These are phyloP conservation scores for Xenopus tropicalis DNA, from an alignment of 2,113 vertebrate genomes.

Conservation along the genomic window UCB_Xtro_10.0 CM004443.2:177455001-177455500, in stretches of 20 bases:
- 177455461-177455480: no score
- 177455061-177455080: constrained; percentile 11
- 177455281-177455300: constrained; percentile 7
- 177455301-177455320: background rate
- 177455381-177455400: background rate
- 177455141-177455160: constrained; percentile 38
- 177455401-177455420: no score
- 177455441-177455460: no score
- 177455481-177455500: no score
- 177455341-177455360: constrained; percentile 3
- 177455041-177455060: constrained; percentile 8
- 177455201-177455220: constrained; percentile 33
- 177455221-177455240: constrained; percentile 36
- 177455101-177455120: constrained; percentile 34
- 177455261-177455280: constrained; percentile 21
- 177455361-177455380: background rate
- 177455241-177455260: constrained; percentile 24
- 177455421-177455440: no score
- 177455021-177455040: constrained; percentile 21
- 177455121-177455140: constrained; percentile 12
- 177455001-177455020: background rate
- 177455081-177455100: constrained; percentile 33
- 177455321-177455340: constrained; percentile 3
- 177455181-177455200: constrained; percentile 37
- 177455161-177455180: constrained; percentile 30